These are phyloP conservation scores for Patagioenas fasciata DNA, from an alignment of 2,113 vertebrate species.

Conservation along the genomic window DNA sequence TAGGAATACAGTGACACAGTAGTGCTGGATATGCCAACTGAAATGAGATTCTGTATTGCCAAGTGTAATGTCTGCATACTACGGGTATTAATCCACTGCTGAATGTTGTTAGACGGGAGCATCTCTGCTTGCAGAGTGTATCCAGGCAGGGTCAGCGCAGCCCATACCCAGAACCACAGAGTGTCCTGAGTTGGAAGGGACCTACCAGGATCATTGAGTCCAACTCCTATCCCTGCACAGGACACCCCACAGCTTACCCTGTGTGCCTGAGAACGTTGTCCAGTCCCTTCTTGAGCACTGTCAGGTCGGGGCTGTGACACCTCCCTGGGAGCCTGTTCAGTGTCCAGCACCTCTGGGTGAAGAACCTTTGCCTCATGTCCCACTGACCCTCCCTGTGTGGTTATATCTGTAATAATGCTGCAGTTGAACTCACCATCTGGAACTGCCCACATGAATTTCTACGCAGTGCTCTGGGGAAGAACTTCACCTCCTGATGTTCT, in stretches of 20 bases:
- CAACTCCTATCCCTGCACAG: no score
- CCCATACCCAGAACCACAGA: no score
- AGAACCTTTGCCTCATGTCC: no score
- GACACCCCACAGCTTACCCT: no score
- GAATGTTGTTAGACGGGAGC: neutral
- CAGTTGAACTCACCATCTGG: neutral
- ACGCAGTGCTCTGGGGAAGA: neutral
- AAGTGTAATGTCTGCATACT: accelerated
- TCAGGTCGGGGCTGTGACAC: no score
- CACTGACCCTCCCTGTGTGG: neutral
- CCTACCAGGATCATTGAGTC: no score
- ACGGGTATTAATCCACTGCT: neutral
- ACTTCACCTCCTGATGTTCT: neutral
- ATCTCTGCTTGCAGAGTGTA: neutral
- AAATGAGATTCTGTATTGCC: neutral
- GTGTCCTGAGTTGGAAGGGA: no score
- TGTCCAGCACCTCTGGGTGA: no score
- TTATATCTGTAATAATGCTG: accelerated
- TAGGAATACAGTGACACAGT: neutral
- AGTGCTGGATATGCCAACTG: neutral
- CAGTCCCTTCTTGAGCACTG: no score
- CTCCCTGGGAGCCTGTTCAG: no score
- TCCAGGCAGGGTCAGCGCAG: neutral
- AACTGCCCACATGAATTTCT: neutral
- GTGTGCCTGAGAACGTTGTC: no score